Conservation (phyloP, 2,797 vertebrate genomes). For the Sphenopsis melanotis region DNA sequence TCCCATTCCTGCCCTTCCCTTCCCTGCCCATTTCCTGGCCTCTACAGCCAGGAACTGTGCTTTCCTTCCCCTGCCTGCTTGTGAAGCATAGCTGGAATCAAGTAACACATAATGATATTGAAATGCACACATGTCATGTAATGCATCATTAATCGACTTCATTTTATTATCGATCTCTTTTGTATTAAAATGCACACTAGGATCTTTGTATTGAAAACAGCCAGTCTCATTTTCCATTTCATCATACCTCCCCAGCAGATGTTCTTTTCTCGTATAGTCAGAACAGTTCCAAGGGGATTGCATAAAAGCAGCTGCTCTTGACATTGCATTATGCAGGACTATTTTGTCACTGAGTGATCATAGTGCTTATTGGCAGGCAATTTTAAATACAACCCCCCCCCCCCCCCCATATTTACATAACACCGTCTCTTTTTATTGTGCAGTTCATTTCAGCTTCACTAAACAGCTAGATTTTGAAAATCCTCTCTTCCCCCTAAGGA, state of each 20-base stretch:
- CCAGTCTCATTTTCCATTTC: neutral
- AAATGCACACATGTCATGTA: neutral
- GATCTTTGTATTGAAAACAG: neutral
- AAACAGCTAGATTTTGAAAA: constrained; percentile 40
- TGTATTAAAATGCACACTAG: neutral
- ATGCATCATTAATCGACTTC: neutral
- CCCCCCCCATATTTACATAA: constrained; percentile 41
- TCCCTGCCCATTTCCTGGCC: neutral
- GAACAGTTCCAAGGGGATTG: constrained; percentile 21
- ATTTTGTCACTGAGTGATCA: constrained; percentile 46
- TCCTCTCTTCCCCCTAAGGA: constrained; percentile 18
- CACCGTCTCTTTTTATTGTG: neutral
- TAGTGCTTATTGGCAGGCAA: constrained; percentile 18
- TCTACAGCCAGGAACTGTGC: neutral
- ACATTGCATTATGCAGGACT: constrained; percentile 23
- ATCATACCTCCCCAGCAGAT: constrained; percentile 7
- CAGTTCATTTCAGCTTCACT: constrained; percentile 46
- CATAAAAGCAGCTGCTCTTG: constrained; percentile 12
- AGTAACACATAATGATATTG: neutral
- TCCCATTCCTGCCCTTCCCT: neutral
- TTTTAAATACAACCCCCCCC: neutral
- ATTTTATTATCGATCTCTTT: neutral
- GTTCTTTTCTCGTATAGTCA: neutral
- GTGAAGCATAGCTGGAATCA: neutral
- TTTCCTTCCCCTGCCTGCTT: neutral